Evolutionary conservation across 2,888 invertebrate species (phyloP).

Genomic region (Euplexia lucipara): DNA sequence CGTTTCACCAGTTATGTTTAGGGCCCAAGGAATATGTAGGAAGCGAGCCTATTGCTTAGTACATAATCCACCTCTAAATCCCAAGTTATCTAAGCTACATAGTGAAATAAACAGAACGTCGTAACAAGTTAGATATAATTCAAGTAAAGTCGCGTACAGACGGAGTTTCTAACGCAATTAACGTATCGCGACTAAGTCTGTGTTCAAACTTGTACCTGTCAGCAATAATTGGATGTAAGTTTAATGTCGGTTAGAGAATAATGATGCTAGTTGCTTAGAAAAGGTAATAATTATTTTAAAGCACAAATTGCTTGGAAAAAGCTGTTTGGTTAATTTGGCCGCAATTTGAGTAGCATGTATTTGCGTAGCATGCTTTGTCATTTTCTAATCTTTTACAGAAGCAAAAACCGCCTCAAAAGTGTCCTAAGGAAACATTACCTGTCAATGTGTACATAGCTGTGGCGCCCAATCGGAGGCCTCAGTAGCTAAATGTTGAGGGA

Average conservation of each 20-base stretch:
- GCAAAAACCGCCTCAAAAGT: too few species aligned
- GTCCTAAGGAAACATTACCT: too few species aligned
- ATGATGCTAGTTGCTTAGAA: background rate
- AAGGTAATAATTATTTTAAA: slow-evolving; percentile 1
- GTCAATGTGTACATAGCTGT: too few species aligned
- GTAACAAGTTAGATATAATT: slow-evolving; percentile 41
- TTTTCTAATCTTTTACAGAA: too few species aligned
- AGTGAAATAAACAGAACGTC: slow-evolving; percentile 33
- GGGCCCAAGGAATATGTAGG: too few species aligned
- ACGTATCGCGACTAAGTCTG: slow-evolving; percentile 45
- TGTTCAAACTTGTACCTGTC: slow-evolving; percentile 40
- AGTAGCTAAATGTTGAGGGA: too few species aligned
- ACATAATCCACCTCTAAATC: slow-evolving; percentile 16
- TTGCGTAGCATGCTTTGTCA: too few species aligned
- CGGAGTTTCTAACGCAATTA: slow-evolving; percentile 52
- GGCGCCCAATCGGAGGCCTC: too few species aligned
- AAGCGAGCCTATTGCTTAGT: too few species aligned
- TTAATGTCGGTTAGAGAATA: slow-evolving; percentile 19
- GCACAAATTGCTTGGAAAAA: background rate
- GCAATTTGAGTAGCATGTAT: too few species aligned
- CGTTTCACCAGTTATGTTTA: too few species aligned
- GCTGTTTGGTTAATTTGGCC: background rate
- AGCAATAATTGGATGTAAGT: slow-evolving; percentile 56
- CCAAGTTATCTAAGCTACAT: slow-evolving; percentile 4
- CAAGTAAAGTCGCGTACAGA: slow-evolving; percentile 26